Evolutionary conservation across 2,888 invertebrate genomes (phyloP).

Genomic region (Drosophila anceps): DNA sequence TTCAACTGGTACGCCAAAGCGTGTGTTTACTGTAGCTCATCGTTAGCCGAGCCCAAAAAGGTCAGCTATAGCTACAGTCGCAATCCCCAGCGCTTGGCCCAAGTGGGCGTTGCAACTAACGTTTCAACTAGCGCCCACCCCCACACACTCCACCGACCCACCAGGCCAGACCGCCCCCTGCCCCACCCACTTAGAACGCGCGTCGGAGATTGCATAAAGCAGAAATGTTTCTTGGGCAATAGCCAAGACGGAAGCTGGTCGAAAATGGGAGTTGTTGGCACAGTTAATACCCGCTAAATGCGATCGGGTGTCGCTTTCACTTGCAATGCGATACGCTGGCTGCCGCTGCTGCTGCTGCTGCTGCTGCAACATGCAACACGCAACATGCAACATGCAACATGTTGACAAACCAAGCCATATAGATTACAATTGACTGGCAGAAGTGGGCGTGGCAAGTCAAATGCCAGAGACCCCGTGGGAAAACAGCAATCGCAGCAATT

Average conservation of each 20-base stretch:
- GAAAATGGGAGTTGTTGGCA: constrained; percentile 20
- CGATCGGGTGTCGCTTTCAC: constrained; percentile 53
- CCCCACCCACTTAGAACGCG: constrained; percentile 5
- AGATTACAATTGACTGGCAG: constrained; percentile 10
- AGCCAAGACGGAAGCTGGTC: constrained; percentile 37
- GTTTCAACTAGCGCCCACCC: constrained; percentile 35
- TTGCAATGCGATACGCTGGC: constrained; percentile 46
- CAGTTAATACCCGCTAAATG: constrained; percentile 31
- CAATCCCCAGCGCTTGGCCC: constrained; percentile 13
- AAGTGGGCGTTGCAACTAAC: constrained; percentile 70
- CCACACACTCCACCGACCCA: not conserved
- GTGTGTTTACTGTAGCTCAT: constrained; percentile 11
- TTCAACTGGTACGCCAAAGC: not conserved
- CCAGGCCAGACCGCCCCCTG: not conserved
- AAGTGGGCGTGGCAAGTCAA: constrained; percentile 40
- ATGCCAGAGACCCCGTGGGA: constrained; percentile 77
- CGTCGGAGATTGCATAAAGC: constrained; percentile 2
- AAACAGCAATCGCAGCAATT: constrained; percentile 34
- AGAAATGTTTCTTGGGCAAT: constrained; percentile 22
- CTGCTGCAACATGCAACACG: constrained; percentile 21
- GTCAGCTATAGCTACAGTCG: constrained; percentile 42
- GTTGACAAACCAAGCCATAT: constrained; percentile 24
- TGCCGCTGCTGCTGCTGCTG: not conserved
- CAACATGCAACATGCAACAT: constrained; percentile 37
- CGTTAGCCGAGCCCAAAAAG: constrained; percentile 54